Conservation (phyloP, 2,113 vertebrate genomes). For the Tyrannus savana region DNA sequence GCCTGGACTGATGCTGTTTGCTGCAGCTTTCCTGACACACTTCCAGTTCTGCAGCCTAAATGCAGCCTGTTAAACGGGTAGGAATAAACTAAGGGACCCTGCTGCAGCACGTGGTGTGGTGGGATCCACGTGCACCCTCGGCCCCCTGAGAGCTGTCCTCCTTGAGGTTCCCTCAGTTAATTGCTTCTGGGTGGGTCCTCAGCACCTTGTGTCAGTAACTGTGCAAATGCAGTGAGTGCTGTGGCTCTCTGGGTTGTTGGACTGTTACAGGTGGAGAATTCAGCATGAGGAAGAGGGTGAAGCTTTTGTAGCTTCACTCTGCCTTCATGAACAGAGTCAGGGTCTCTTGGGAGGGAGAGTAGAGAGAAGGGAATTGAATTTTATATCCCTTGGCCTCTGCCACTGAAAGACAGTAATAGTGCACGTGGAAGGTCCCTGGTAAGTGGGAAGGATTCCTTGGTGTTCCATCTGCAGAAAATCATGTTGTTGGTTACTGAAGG, state of each 20-base stretch:
- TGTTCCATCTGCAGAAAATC: background rate
- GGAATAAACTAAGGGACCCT: background rate
- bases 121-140: background rate
- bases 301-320: background rate
- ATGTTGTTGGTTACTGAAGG: background rate
- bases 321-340: background rate
- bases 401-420: background rate
- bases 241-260: background rate
- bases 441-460: background rate
- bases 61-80: background rate
- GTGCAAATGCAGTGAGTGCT: fast-evolving
- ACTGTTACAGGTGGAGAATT: background rate
- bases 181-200: background rate
- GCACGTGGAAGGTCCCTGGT: background rate
- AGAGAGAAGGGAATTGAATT: background rate
- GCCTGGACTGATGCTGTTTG: background rate
- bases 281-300: background rate
- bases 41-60: background rate
- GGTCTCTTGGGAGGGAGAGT: background rate
- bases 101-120: background rate
- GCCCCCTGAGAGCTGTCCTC: background rate
- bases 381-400: background rate
- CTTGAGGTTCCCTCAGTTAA: background rate
- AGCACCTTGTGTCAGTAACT: background rate
- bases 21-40: background rate